Evolutionary conservation across 2,113 vertebrate species (phyloP).

Genomic region (Sylvilagus bachmani): DNA sequence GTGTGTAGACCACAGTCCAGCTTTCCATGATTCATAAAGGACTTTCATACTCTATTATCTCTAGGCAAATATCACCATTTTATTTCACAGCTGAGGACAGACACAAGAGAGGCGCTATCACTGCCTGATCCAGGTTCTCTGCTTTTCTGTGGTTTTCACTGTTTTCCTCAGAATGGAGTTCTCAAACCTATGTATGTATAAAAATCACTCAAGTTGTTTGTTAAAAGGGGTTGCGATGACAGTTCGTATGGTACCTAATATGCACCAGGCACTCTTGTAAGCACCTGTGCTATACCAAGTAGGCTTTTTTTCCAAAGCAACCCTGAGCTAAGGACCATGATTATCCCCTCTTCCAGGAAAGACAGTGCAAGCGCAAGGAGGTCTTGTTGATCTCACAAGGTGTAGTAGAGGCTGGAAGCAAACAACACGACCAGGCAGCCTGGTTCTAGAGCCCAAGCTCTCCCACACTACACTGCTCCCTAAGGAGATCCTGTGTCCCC

Average conservation of each 20-base stretch:
- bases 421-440: not conserved
- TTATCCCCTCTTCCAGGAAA: conserved; percentile 9
- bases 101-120: not conserved
- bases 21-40: conserved; percentile 52
- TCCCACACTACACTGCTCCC: not conserved
- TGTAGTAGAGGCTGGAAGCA: not conserved
- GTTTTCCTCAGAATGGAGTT: conserved; percentile 24
- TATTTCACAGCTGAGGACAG: conserved; percentile 42
- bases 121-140: not conserved
- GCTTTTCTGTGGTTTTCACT: not conserved
- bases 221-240: conserved; percentile 22
- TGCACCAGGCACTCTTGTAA: not conserved
- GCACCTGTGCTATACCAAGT: not conserved
- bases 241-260: not conserved
- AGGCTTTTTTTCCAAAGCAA: conserved; percentile 17
- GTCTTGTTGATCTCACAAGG: not conserved
- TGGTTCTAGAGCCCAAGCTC: not conserved
- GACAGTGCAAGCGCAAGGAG: not conserved
- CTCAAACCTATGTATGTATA: not conserved
- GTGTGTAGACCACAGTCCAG: not conserved
- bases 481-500: not conserved
- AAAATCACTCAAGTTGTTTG: not conserved
- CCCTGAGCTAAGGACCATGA: not conserved
- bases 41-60: conserved; percentile 59
- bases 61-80: conserved; percentile 42